These are phyloP conservation scores for Torymus aiolomorphi DNA, from an alignment of 2,888 invertebrate genomes.

Conservation along the genomic window DNA sequence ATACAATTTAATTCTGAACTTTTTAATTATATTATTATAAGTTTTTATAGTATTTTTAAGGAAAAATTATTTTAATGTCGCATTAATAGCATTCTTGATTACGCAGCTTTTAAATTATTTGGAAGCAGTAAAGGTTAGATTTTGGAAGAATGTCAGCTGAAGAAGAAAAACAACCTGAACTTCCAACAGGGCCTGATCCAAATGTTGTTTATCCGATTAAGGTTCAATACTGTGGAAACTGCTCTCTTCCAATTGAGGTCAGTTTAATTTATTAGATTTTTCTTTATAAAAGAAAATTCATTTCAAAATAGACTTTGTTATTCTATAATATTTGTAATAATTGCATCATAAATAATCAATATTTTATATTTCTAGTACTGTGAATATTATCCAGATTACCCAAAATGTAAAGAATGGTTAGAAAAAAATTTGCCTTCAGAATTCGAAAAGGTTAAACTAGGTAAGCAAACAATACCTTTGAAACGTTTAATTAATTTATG, in stretches of 20 bases:
- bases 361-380: constrained; percentile 84
- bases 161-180: constrained; percentile 62
- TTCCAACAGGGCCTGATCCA: constrained; percentile 80
- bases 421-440: constrained; percentile 95
- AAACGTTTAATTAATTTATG: no score
- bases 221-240: constrained; percentile 95
- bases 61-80: background rate
- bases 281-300: background rate
- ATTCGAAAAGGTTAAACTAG: constrained; percentile 91
- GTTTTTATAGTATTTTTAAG: background rate
- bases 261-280: constrained; percentile 58
- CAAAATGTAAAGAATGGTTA: constrained; percentile 97
- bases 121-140: constrained; percentile 35
- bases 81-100: background rate
- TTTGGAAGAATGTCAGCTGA: constrained; percentile 67
- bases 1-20: background rate
- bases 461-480: constrained; percentile 71
- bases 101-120: background rate
- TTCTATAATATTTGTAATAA: background rate
- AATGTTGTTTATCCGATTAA: constrained; percentile 88
- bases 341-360: constrained; percentile 11
- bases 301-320: background rate
- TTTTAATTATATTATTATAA: background rate
- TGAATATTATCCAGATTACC: constrained; percentile 98
- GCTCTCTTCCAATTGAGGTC: constrained; percentile 95